These are phyloP conservation scores for Ernsta delagoae DNA, from an alignment of 2,888 invertebrate genomes.

Conservation along the genomic window DNA sequence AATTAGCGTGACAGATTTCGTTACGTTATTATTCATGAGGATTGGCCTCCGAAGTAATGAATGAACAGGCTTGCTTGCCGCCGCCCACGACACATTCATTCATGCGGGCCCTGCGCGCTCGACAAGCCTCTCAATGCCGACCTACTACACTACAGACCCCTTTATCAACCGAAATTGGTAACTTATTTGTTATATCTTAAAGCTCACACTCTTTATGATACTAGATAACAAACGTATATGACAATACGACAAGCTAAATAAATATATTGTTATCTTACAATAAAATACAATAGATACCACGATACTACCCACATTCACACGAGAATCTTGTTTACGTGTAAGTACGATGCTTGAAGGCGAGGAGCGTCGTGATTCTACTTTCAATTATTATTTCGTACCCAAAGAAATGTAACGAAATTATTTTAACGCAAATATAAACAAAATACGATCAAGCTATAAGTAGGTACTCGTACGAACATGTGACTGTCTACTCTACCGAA, in stretches of 20 bases:
- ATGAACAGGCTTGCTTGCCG: slow-evolving; percentile 63
- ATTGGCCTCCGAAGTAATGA: slow-evolving; percentile 80
- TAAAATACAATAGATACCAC: not conserved
- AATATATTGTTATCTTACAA: slow-evolving; percentile 5
- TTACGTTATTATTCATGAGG: slow-evolving; percentile 80
- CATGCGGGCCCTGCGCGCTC: slow-evolving; percentile 77
- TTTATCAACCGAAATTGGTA: slow-evolving; percentile 34
- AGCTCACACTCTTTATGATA: slow-evolving; percentile 17
- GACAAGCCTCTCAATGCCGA: slow-evolving; percentile 66
- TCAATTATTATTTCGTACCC: not conserved
- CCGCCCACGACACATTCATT: slow-evolving; percentile 76
- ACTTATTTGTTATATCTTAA: slow-evolving; percentile 34
- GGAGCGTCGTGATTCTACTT: not conserved
- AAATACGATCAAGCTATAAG: too few relatives aligned
- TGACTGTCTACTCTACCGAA: too few relatives aligned
- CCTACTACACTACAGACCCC: slow-evolving; percentile 43
- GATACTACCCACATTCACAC: not conserved
- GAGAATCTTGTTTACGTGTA: not conserved
- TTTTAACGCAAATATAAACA: too few relatives aligned
- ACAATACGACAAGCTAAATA: slow-evolving; percentile 1
- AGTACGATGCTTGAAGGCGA: not conserved
- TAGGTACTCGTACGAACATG: too few relatives aligned
- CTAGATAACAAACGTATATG: not conserved
- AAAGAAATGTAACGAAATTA: not conserved
- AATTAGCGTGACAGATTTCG: slow-evolving; percentile 69